These are phyloP conservation scores for Mnemiopsis leidyi DNA, from an alignment of 37 sponge, comb jelly and placozoan species.

Conservation along the genomic window DNA sequence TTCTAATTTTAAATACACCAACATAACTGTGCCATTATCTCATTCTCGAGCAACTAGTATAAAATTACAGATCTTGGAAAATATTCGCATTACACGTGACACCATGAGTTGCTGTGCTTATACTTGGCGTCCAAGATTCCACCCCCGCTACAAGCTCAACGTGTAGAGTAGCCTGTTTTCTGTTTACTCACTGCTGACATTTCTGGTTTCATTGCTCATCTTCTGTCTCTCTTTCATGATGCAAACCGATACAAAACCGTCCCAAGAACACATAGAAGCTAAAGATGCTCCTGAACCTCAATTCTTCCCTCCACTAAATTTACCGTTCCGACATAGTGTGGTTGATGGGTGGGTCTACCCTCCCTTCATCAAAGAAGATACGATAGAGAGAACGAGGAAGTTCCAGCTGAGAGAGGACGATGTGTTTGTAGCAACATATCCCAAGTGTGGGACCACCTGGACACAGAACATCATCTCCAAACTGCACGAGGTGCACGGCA, in stretches of 20 bases:
- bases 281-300: neutral
- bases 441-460: constrained; percentile 66
- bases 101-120: neutral
- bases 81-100: too few species aligned
- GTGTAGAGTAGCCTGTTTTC: too few species aligned
- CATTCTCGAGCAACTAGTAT: too few species aligned
- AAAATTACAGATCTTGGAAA: too few species aligned
- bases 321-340: neutral
- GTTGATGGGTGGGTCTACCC: constrained; percentile 63
- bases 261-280: neutral
- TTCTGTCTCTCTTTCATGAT: neutral
- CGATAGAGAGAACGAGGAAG: neutral
- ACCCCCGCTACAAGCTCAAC: neutral
- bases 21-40: too few species aligned
- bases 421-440: constrained; percentile 60
- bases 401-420: constrained; percentile 34
- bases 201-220: neutral
- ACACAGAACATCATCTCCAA: constrained; percentile 51
- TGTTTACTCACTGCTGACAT: neutral
- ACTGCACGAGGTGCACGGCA: constrained; percentile 29
- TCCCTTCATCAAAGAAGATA: constrained; percentile 2
- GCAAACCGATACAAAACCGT: neutral
- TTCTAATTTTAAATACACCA: too few species aligned
- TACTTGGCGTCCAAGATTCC: neutral
- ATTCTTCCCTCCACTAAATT: neutral